A percentile compares a stretch with the other conserved stretches of the same genome.
These are phyloP conservation scores for Ecliptopera silaceata DNA, from an alignment of 2,888 invertebrate species.

Conservation along the genomic window DNA sequence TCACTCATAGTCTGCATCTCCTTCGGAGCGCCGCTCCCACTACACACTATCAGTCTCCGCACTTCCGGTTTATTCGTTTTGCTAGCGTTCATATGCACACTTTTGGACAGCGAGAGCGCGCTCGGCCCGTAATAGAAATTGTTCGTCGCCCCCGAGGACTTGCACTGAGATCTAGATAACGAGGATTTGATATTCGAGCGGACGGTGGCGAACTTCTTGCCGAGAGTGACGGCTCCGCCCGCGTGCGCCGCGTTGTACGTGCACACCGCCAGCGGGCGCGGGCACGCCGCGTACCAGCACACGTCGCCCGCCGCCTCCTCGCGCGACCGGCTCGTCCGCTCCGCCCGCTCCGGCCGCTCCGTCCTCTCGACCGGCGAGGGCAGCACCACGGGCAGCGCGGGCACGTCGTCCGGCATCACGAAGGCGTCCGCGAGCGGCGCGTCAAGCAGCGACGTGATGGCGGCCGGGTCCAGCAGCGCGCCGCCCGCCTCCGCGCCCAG, in stretches of 20 bases:
- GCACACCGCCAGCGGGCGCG: constrained; percentile 84
- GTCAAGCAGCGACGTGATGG: constrained; percentile 64
- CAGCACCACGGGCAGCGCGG: constrained; percentile 45
- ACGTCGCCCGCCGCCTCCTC: constrained; percentile 62
- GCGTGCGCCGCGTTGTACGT: constrained; percentile 83
- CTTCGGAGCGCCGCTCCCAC: constrained; percentile 51
- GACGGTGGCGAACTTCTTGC: constrained; percentile 76
- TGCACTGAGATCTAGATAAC: constrained; percentile 66
- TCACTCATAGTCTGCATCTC: constrained; percentile 64
- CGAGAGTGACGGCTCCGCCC: constrained; percentile 81
- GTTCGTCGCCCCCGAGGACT: constrained; percentile 59
- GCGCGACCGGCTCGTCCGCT: constrained; percentile 33
- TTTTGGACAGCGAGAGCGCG: constrained; percentile 67
- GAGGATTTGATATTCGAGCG: constrained; percentile 77
- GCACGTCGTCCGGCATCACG: constrained; percentile 60
- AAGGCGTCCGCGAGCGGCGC: constrained; percentile 64
- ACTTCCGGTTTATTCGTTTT: constrained; percentile 76
- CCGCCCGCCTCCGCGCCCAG: constrained; percentile 66
- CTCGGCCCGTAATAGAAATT: constrained; percentile 67
- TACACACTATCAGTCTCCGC: constrained; percentile 77
- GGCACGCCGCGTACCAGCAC: constrained; percentile 80
- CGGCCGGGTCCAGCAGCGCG: constrained; percentile 62
- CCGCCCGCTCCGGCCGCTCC: constrained; percentile 49
- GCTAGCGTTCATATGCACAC: constrained; percentile 71
- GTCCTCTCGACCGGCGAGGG: constrained; percentile 34